Evolutionary conservation across 2,113 vertebrate species (phyloP), one percentile per base, ranked within the genome.

Genomic region (Proterorhinus semilunaris): DNA sequence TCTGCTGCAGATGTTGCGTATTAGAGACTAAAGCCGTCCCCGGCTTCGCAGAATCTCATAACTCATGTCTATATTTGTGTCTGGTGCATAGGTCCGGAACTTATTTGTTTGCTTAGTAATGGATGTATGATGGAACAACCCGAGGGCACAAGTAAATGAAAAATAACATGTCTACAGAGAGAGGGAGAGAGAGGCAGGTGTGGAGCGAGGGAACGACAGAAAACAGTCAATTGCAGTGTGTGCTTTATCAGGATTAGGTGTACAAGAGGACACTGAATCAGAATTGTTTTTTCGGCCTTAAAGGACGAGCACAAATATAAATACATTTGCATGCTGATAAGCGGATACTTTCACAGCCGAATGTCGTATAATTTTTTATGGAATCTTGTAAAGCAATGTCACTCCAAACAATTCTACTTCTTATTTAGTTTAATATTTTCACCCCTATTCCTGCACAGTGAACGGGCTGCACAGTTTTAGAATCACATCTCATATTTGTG

Each of bases 11-110:
- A 91, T 93, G 90, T 91, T 91, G 87, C 49, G 81, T 76, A 90
- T 93, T 93, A 91, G 15, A 17, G 69, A 82, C 72, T 52, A 90
- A 88, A 90, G 79, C 76, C 81, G 81, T 86, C 82, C 85, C 85
- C 81, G 69, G 81, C 83, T 77, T 83, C 80, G 73, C 86, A 58
- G 76, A 90, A 88, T 88, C 90, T 92, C 89, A 92, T 93, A 93
- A 92, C 90, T 90, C 82, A 77, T 78, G 86, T 92, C 90, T 92
- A 89, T 91, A 92, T 91, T 92, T 91, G 87, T 91, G 91, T 92
- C 90, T 91, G 90, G 78, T 53, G 85, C 73, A 68, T 71, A 83
- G 81, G 76, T 85, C 91, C 88, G 84, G 89, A 91, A 89, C 88
- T 83, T 89, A 89, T 92, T 89, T 93, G 89, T 93, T 91, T 90